A percentile compares a stretch with the other conserved stretches of the same genome.
Evolutionary conservation across 2,797 vertebrate species (phyloP).

Genomic region (Melanotaenia parkinsoni): DNA sequence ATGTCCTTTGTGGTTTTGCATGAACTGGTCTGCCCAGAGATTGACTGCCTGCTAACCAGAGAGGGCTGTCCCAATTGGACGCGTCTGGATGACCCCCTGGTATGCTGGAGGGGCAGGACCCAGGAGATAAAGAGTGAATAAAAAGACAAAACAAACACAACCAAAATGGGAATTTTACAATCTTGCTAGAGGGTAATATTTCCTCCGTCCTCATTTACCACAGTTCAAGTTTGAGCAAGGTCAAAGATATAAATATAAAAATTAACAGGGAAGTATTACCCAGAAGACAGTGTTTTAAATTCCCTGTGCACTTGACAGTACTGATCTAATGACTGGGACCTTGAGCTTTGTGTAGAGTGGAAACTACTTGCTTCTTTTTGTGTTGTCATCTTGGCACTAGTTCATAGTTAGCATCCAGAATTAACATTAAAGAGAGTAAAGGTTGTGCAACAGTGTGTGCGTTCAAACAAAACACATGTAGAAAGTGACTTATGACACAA

Average conservation of each 20-base stretch:
- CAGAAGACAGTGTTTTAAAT: slow-evolving; percentile 12
- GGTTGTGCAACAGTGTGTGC: not conserved
- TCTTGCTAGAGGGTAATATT: slow-evolving; percentile 21
- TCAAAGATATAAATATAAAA: slow-evolving; percentile 38
- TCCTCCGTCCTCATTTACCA: slow-evolving; percentile 22
- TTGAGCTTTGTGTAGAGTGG: not conserved
- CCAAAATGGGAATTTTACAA: slow-evolving; percentile 33
- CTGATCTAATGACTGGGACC: not conserved
- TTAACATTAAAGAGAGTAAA: not conserved
- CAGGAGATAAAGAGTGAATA: slow-evolving; percentile 41
- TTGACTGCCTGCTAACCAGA: slow-evolving; percentile 24
- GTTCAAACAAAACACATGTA: not conserved
- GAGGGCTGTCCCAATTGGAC: slow-evolving; percentile 21
- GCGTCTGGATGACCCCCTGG: slow-evolving; percentile 58
- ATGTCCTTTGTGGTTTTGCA: slow-evolving; percentile 29
- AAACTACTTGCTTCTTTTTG: not conserved
- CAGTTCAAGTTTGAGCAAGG: slow-evolving; percentile 35
- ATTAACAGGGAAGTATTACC: not conserved
- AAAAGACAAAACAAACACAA: slow-evolving; percentile 39
- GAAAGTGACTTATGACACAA: not conserved
- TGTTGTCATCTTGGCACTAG: not conserved
- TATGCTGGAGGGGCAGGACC: slow-evolving; percentile 49
- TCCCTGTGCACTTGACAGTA: not conserved
- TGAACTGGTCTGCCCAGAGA: slow-evolving; percentile 14
- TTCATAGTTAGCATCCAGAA: not conserved